A percentile compares a stretch with the other conserved stretches of the same genome.
These are phyloP conservation scores for Sarcophilus harrisii DNA, from an alignment of 2,797 vertebrate genomes.

Conservation along the genomic window DNA sequence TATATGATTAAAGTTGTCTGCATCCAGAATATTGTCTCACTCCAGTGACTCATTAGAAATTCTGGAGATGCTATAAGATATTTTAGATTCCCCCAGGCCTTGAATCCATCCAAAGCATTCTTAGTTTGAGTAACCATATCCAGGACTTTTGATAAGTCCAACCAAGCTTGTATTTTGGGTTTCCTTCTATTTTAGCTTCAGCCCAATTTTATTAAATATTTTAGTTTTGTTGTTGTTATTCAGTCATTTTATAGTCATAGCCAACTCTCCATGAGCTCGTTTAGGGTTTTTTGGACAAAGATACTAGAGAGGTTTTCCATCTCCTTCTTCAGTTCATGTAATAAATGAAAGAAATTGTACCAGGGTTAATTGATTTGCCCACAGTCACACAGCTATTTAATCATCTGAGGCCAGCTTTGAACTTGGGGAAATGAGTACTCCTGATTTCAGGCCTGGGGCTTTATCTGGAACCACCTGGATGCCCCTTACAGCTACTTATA, in stretches of 20 bases:
- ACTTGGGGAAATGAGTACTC: background rate
- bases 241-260: background rate
- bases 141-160: background rate
- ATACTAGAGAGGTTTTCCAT: background rate
- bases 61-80: background rate
- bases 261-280: background rate
- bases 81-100: background rate
- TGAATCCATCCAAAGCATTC: background rate
- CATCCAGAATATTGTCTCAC: background rate
- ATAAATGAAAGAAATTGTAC: background rate
- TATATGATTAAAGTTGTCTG: background rate
- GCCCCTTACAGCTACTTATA: background rate
- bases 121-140: background rate
- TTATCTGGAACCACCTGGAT: background rate
- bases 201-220: background rate
- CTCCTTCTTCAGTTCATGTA: background rate
- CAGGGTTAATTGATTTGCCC: background rate
- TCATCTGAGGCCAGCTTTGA: background rate
- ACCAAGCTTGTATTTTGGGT: background rate
- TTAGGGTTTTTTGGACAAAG: background rate
- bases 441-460: background rate
- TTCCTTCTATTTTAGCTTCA: background rate
- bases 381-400: background rate
- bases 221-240: background rate
- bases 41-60: background rate